Percentiles rank a stretch among this genome's conserved stretches.
Conservation (phyloP, 2,113 vertebrate species). For the Brachyhypopomus gauderio region DNA sequence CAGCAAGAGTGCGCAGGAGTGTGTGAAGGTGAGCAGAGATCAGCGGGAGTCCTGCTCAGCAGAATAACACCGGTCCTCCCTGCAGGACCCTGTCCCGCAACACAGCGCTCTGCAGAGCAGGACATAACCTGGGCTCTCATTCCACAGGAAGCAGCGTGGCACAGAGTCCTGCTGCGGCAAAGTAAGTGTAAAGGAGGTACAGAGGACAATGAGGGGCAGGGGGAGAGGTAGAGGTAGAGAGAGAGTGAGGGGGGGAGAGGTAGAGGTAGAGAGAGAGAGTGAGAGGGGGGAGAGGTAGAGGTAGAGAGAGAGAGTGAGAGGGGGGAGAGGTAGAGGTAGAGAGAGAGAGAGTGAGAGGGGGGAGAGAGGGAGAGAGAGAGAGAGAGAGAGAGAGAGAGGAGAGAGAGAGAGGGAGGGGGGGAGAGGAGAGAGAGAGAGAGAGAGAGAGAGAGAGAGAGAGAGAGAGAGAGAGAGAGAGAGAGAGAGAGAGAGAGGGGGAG, state of each 20-base stretch:
- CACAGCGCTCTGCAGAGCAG: conserved; percentile 14
- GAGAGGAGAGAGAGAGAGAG: conserved; percentile 12
- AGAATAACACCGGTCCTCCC: conserved; percentile 37
- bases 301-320: neutral
- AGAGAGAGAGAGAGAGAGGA: conserved; percentile 11
- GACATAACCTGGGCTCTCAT: neutral
- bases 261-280: neutral
- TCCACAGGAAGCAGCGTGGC: neutral
- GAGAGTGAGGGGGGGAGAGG: neutral
- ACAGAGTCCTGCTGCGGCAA: neutral
- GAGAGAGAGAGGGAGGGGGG: too few relatives aligned
- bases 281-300: neutral
- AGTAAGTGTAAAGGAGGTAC: neutral
- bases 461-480: conserved; percentile 13
- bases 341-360: conserved; percentile 20
- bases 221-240: neutral
- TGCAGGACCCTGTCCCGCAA: neutral
- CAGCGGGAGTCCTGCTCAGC: conserved; percentile 6
- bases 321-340: neutral
- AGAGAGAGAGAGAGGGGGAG: too few relatives aligned
- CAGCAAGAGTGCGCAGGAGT: neutral
- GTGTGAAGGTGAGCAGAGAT: neutral
- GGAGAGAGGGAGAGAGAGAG: neutral
- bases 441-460: neutral
- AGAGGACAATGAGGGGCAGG: neutral